A percentile compares a stretch with the other conserved stretches of the same genome.
phyloP scores from a whole-genome alignment of 2,113 vertebrate species.

The Catharus minimus region DNA sequence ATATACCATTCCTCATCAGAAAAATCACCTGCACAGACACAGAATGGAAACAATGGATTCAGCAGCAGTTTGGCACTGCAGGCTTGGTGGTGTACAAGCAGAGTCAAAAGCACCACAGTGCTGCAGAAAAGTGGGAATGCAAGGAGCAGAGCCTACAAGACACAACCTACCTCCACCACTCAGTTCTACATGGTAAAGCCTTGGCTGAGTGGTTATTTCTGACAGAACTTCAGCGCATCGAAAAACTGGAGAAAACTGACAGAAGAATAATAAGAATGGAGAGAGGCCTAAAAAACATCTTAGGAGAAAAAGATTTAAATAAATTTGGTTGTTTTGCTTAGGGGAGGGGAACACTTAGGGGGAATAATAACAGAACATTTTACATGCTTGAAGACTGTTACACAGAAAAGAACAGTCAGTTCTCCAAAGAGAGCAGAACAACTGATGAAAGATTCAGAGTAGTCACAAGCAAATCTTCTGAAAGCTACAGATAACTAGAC shows the following conservation, averaged over 20 bases:
- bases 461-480: not conserved
- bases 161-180: not conserved
- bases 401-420: not conserved
- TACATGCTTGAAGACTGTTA: conserved; percentile 5
- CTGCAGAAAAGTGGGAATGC: not conserved
- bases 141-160: not conserved
- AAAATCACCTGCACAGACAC: not conserved
- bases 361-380: not conserved
- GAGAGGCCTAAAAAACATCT: not conserved
- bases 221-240: not conserved
- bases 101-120: rapidly evolving
- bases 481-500: not conserved
- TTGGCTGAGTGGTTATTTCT: not conserved
- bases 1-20: not conserved
- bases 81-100: not conserved
- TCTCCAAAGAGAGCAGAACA: conserved; percentile 42
- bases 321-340: not conserved
- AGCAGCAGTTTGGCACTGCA: not conserved
- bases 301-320: not conserved
- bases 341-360: not conserved
- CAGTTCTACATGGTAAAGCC: not conserved
- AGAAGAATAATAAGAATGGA: not conserved
- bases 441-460: conserved; percentile 20
- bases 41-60: not conserved
- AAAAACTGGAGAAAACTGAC: not conserved